A percentile compares a stretch with the other conserved stretches of the same genome.
These are phyloP conservation scores for Cloeon dipterum DNA, from an alignment of 2,888 invertebrate species.

Conservation along the genomic window DNA sequence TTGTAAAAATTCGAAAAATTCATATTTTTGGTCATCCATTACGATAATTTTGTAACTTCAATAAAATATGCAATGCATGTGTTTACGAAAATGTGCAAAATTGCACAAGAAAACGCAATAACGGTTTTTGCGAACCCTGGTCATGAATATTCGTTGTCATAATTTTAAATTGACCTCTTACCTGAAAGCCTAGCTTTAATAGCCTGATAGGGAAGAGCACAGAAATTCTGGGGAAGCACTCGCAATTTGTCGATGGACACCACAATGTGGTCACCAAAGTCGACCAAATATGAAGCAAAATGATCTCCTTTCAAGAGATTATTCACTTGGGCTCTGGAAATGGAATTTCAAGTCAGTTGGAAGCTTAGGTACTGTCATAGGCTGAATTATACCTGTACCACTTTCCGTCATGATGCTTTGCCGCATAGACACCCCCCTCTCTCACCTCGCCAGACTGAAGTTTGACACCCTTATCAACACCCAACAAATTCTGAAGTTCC, in stretches of 20 bases:
- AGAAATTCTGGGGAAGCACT: slow-evolving; percentile 27
- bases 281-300: slow-evolving; percentile 18
- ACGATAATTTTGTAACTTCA: no score
- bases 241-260: slow-evolving; percentile 27
- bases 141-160: no score
- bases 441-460: slow-evolving; percentile 17
- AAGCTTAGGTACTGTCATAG: background rate
- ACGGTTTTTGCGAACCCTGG: no score
- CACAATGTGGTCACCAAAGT: slow-evolving; percentile 36
- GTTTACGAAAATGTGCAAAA: no score
- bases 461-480: slow-evolving; percentile 15
- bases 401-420: slow-evolving; percentile 31
- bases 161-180: no score
- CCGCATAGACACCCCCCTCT: slow-evolving; percentile 42
- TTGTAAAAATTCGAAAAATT: no score
- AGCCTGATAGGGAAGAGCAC: slow-evolving; percentile 37
- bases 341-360: background rate
- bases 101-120: no score
- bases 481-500: slow-evolving; percentile 29
- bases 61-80: no score
- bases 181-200: slow-evolving; percentile 37
- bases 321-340: background rate
- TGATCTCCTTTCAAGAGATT: background rate
- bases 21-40: no score
- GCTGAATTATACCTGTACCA: slow-evolving; percentile 42